Evolutionary conservation across 2,888 invertebrate species (phyloP).

Genomic region (Salpingus planirostris): DNA sequence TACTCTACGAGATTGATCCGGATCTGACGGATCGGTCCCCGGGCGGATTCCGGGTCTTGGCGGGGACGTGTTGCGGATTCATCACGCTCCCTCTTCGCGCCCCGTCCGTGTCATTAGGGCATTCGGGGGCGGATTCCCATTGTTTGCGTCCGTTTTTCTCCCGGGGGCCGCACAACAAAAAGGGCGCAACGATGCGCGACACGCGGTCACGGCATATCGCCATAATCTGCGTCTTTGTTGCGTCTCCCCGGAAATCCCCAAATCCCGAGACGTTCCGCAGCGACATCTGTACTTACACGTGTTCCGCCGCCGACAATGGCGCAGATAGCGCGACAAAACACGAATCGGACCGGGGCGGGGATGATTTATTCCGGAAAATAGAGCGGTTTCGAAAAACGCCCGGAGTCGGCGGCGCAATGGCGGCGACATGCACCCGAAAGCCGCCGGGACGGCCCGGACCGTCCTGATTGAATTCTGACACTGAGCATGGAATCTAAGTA

Average conservation of each 20-base stretch:
- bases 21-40: too few relatives aligned
- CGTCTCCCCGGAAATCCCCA: slow-evolving; percentile 16
- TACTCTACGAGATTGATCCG: too few relatives aligned
- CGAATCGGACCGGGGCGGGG: too few relatives aligned
- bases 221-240: slow-evolving; percentile 28
- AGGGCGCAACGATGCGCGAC: slow-evolving; percentile 21
- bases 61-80: too few relatives aligned
- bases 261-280: slow-evolving; percentile 17
- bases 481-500: slow-evolving; percentile 30
- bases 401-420: too few relatives aligned
- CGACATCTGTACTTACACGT: slow-evolving; percentile 20
- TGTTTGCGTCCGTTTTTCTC: slow-evolving; percentile 20
- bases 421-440: slow-evolving; percentile 12
- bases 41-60: too few relatives aligned
- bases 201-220: slow-evolving; percentile 28
- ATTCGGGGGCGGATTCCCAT: slow-evolving; percentile 15
- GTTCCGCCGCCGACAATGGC: slow-evolving; percentile 12
- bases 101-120: slow-evolving; percentile 20
- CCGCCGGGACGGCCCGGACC: slow-evolving; percentile 11
- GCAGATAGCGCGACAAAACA: too few relatives aligned
- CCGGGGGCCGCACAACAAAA: slow-evolving; percentile 20
- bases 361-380: too few relatives aligned
- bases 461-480: slow-evolving; percentile 33
- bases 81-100: too few relatives aligned
- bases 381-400: too few relatives aligned